Evolutionary conservation across 2,888 invertebrate species (phyloP).

Genomic region (Callimorpha dominula): DNA sequence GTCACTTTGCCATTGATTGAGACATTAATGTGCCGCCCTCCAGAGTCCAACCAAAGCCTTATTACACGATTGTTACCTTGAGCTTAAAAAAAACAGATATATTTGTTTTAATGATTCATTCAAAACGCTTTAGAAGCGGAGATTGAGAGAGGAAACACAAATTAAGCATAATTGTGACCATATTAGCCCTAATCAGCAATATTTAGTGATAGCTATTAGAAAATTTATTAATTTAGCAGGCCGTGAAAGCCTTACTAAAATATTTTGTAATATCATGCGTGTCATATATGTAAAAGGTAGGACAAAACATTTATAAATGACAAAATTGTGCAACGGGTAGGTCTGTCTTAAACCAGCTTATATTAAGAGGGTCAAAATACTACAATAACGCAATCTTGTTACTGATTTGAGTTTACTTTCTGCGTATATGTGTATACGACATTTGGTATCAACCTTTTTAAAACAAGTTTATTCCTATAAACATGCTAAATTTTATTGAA

Average conservation of each 20-base stretch:
- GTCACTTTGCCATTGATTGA: constrained; percentile 84
- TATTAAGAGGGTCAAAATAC: constrained; percentile 65
- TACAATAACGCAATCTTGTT: constrained; percentile 63
- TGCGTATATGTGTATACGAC: constrained; percentile 14
- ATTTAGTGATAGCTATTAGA: neutral
- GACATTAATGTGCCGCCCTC: constrained; percentile 85
- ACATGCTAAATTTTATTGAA: neutral
- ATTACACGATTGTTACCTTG: constrained; percentile 82
- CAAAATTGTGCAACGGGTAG: constrained; percentile 54
- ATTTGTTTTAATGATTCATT: neutral
- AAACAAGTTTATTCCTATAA: neutral
- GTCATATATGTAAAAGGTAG: neutral
- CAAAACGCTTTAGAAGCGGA: neutral
- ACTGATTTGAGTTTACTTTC: constrained; percentile 57
- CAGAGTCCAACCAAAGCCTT: constrained; percentile 87
- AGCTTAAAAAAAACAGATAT: constrained; percentile 71
- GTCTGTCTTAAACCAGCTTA: constrained; percentile 57
- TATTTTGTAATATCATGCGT: neutral
- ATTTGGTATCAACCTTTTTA: constrained; percentile 18
- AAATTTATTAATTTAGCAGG: neutral
- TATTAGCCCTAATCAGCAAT: neutral
- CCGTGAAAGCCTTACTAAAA: neutral
- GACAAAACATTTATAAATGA: constrained; percentile 5
- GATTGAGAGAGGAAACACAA: neutral
- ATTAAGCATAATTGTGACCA: neutral